A percentile compares a stretch with the other conserved stretches of the same genome.
phyloP scores from a whole-genome alignment of 2,888 invertebrate genomes.

The Celastrina argiolus region DNA sequence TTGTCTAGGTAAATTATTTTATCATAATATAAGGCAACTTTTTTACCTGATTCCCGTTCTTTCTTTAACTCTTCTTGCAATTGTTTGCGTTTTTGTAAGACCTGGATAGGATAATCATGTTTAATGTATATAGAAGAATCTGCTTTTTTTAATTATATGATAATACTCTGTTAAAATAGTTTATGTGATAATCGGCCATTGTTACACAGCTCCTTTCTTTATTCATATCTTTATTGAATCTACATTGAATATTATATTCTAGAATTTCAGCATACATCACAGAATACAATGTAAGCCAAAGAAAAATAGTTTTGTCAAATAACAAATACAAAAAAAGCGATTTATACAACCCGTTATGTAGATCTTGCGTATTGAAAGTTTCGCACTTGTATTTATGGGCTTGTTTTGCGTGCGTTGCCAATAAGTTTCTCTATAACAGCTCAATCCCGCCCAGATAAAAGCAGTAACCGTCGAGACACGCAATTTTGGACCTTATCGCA shows the following conservation, averaged over 20 bases:
- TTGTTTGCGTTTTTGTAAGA: no score
- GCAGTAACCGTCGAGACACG: conserved; percentile 36
- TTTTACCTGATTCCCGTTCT: no score
- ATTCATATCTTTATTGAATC: background rate
- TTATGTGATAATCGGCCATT: no score
- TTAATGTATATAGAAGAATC: no score
- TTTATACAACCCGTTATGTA: conserved; percentile 17
- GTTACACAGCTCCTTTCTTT: no score
- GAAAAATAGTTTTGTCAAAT: background rate
- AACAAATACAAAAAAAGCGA: conserved; percentile 9
- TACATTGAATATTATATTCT: background rate
- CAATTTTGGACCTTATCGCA: conserved; percentile 39
- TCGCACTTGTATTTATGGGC: conserved; percentile 37
- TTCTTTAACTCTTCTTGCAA: no score
- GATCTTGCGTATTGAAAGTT: conserved; percentile 35
- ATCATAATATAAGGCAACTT: no score
- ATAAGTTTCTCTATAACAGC: conserved; percentile 39
- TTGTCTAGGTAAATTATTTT: no score
- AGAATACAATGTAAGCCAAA: background rate
- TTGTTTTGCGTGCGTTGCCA: conserved; percentile 41
- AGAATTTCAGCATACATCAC: background rate
- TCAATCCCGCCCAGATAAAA: conserved; percentile 38
- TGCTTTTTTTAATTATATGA: no score
- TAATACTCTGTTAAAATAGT: no score
- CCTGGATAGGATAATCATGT: no score